Percentiles rank a stretch among this genome's conserved stretches.
Evolutionary conservation across 2,113 vertebrate species (phyloP).

Genomic region (Manacus vitellinus): DNA sequence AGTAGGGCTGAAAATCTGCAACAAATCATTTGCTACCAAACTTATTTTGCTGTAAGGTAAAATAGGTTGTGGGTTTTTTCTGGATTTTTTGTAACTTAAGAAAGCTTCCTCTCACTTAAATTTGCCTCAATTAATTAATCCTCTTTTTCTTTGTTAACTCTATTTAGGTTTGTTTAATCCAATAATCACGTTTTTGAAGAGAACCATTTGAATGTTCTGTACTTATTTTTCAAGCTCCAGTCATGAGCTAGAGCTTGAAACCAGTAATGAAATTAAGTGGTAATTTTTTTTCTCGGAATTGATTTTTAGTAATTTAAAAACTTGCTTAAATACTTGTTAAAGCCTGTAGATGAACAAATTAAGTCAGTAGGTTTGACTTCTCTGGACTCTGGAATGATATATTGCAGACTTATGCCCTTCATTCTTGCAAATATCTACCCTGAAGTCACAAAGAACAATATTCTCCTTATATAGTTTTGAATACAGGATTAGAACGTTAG

Average conservation of each 20-base stretch:
- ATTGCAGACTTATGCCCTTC: background rate
- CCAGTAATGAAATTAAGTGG: background rate
- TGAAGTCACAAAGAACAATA: background rate
- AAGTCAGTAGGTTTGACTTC: background rate
- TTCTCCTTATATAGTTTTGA: background rate
- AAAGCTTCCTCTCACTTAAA: background rate
- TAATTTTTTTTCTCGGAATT: background rate
- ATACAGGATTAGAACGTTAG: background rate
- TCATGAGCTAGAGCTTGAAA: background rate
- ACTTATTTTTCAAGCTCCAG: background rate
- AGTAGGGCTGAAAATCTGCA: background rate
- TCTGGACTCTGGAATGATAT: background rate
- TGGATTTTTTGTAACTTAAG: background rate
- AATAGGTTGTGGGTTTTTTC: fast-evolving
- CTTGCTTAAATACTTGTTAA: background rate
- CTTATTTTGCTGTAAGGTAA: background rate
- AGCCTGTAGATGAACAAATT: background rate
- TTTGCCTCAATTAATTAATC: background rate
- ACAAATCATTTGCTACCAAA: background rate
- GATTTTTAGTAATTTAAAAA: background rate
- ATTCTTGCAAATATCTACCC: background rate
- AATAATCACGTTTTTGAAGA: background rate
- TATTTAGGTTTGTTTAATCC: background rate
- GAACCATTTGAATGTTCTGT: fast-evolving
- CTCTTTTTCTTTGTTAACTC: background rate